Conservation (phyloP, 2,797 vertebrate genomes). For the Chromobotia macracanthus region DNA sequence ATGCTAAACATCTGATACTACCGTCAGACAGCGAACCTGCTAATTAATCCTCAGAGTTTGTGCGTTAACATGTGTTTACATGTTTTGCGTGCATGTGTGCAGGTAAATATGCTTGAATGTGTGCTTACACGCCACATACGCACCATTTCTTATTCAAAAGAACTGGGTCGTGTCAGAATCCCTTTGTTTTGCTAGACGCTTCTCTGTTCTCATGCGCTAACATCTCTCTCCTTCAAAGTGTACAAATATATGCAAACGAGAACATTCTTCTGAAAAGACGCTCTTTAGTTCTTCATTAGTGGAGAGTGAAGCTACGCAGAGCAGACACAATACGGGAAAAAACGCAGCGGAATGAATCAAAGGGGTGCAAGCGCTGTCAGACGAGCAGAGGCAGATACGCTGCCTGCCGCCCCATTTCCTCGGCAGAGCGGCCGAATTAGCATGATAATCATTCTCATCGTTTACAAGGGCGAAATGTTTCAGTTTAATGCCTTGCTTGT, state of each 20-base stretch:
- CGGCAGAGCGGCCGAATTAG: constrained; percentile 78
- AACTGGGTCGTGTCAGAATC: neutral
- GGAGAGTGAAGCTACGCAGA: constrained; percentile 53
- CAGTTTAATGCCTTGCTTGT: constrained; percentile 94
- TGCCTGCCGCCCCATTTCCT: constrained; percentile 71
- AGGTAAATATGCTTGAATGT: constrained; percentile 3
- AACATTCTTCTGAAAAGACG: constrained; percentile 6
- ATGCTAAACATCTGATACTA: neutral
- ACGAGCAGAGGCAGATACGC: constrained; percentile 55
- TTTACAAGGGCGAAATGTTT: constrained; percentile 94
- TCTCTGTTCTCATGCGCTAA: neutral
- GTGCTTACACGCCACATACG: neutral
- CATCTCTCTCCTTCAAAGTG: neutral
- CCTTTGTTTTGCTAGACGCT: neutral
- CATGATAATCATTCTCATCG: constrained; percentile 88
- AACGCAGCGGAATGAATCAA: constrained; percentile 44
- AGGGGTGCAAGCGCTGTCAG: constrained; percentile 45
- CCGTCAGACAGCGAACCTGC: constrained; percentile 46
- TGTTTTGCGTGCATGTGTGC: neutral
- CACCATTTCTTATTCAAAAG: neutral
- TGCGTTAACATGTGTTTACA: constrained; percentile 11
- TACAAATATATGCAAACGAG: constrained; percentile 12
- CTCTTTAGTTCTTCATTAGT: constrained; percentile 4
- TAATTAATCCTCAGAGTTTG: constrained; percentile 53
- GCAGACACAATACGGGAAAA: constrained; percentile 47